A percentile compares a stretch with the other conserved stretches of the same genome.
Conservation (phyloP, 2,888 invertebrate genomes). For the Pasiphila rectangulata region DNA sequence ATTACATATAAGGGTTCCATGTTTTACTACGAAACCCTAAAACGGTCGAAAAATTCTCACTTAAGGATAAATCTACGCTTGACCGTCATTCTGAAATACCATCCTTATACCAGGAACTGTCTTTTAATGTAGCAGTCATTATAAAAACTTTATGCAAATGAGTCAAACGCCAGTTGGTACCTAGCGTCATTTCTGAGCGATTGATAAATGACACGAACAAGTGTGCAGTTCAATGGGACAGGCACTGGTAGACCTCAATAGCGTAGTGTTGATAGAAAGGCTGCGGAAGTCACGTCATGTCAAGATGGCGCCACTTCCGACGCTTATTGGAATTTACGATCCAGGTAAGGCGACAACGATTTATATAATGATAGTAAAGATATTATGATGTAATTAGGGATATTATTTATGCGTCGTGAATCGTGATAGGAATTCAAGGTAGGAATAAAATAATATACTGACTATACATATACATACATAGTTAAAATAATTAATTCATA, state of each 20-base stretch:
- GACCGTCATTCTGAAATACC: too few species aligned
- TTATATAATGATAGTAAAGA: not conserved
- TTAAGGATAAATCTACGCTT: too few species aligned
- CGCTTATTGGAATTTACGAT: conserved; percentile 11
- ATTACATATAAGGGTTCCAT: too few species aligned
- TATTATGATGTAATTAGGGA: not conserved
- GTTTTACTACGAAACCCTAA: too few species aligned
- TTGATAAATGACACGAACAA: not conserved
- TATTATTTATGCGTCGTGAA: too few species aligned
- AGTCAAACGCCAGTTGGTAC: not conserved
- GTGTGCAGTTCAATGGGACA: not conserved
- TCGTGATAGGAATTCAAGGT: too few species aligned
- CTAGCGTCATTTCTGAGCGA: not conserved
- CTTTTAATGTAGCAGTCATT: not conserved
- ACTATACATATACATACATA: too few species aligned
- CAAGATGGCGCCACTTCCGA: conserved; percentile 51
- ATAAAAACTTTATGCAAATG: not conserved
- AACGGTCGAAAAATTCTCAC: too few species aligned
- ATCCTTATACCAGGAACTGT: too few species aligned
- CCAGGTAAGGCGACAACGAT: not conserved
- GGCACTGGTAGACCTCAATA: conserved; percentile 7
- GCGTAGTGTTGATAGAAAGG: conserved; percentile 31
- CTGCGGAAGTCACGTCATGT: conserved; percentile 50
- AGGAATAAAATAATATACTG: too few species aligned
- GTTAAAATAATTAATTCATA: too few species aligned